Conservation (phyloP, 2,113 vertebrate species). For the Sialia sialis region DNA sequence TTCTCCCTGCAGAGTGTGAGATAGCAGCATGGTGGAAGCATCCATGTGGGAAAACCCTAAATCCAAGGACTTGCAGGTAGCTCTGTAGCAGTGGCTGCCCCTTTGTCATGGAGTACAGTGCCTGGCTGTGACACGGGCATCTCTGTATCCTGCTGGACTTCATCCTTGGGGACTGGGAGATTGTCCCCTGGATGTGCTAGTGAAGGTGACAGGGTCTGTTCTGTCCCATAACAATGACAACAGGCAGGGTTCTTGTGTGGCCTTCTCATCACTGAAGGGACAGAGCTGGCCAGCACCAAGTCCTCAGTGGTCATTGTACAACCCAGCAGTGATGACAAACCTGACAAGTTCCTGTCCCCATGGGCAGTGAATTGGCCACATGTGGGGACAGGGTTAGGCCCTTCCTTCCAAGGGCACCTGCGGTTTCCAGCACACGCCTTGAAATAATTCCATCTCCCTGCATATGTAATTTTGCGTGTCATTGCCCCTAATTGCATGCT, state of each 20-base stretch:
- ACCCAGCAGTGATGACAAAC: not conserved
- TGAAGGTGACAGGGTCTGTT: not conserved
- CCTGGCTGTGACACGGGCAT: not conserved
- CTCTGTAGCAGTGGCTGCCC: not conserved
- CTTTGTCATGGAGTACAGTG: not conserved
- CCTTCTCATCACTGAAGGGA: not conserved
- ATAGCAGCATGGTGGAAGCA: not conserved
- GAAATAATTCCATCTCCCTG: not conserved
- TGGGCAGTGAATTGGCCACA: accelerated
- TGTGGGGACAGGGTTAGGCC: not conserved
- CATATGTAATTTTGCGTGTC: conserved; percentile 56
- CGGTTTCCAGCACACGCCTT: not conserved
- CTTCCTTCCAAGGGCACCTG: not conserved
- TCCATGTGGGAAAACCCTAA: not conserved
- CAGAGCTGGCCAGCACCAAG: not conserved
- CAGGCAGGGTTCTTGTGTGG: not conserved
- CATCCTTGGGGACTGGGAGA: not conserved
- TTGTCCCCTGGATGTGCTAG: not conserved
- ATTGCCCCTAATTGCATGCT: conserved; percentile 54
- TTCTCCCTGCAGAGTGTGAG: not conserved
- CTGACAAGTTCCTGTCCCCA: not conserved
- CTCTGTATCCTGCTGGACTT: not conserved
- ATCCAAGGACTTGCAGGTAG: not conserved
- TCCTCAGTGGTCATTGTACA: accelerated
- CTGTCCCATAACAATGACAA: accelerated